These are phyloP conservation scores for Drosophila bifasciata DNA, from an alignment of 1,140 invertebrate genomes.

Conservation along the genomic window DNA sequence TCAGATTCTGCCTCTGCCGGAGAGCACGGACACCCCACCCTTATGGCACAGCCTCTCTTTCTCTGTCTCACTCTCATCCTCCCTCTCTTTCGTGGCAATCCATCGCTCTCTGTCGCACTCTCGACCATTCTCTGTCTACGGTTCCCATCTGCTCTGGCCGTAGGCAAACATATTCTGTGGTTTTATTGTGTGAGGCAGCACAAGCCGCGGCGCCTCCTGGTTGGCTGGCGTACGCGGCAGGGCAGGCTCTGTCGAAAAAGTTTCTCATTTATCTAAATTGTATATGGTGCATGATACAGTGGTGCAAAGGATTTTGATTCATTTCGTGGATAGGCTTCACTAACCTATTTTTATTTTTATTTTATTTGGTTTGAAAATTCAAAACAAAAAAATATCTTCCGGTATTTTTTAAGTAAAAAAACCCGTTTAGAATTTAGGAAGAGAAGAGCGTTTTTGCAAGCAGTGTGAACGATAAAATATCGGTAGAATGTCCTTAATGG, in stretches of 20 bases:
- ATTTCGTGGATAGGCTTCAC: no score
- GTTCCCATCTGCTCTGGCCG: conserved; percentile 80
- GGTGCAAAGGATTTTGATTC: no score
- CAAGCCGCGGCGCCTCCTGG: conserved; percentile 61
- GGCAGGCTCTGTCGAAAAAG: conserved; percentile 40
- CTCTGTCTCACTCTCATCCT: conserved; percentile 25
- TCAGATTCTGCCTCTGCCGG: conserved; percentile 53
- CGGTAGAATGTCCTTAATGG: no score
- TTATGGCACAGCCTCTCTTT: conserved; percentile 58
- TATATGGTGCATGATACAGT: conserved; percentile 24
- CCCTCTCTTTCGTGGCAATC: conserved; percentile 30
- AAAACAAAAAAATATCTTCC: no score
- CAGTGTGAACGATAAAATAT: no score
- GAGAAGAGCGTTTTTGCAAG: no score
- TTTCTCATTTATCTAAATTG: conserved; percentile 1
- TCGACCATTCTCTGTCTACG: conserved; percentile 1
- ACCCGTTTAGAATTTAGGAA: no score
- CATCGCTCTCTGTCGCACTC: conserved; percentile 29
- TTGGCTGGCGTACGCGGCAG: conserved; percentile 62
- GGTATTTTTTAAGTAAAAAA: no score
- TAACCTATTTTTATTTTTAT: no score
- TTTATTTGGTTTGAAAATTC: no score
- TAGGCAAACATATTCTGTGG: conserved; percentile 83
- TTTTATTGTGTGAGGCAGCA: conserved; percentile 67
- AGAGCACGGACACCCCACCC: conserved; percentile 73